phyloP scores from a whole-genome alignment of 2,888 invertebrate genomes.

The Heterodera filipjevi region DNA sequence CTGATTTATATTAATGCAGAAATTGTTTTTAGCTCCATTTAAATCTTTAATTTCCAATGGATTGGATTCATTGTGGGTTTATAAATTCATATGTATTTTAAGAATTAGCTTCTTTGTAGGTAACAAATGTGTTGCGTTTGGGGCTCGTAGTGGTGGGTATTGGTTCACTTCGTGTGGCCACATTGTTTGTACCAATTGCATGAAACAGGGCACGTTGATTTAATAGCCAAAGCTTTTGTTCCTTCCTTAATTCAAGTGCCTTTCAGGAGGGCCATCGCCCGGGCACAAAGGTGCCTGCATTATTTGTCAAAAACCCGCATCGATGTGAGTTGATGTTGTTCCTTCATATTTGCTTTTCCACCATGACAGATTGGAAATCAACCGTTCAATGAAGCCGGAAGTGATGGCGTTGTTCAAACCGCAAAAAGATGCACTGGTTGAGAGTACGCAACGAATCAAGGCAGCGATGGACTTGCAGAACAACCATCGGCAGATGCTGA shows the following conservation, averaged over 20 bases:
- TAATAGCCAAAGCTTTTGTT: too few species aligned
- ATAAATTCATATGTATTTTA: background rate
- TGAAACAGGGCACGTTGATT: conserved; percentile 2
- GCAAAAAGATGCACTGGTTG: conserved; percentile 17
- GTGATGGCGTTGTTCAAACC: conserved; percentile 16
- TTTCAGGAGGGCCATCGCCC: conserved; percentile 7
- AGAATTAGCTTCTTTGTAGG: background rate
- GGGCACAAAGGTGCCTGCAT: conserved; percentile 14
- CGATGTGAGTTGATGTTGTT: background rate
- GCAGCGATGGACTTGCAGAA: conserved; percentile 14
- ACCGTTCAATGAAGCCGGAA: conserved; percentile 19
- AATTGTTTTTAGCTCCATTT: too few species aligned
- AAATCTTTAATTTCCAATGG: too few species aligned
- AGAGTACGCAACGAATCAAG: background rate
- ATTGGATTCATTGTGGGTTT: conserved; percentile 1
- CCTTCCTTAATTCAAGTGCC: background rate
- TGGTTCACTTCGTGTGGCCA: conserved; percentile 30
- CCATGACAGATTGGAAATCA: conserved; percentile 7
- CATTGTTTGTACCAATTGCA: conserved; percentile 28
- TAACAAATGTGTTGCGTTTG: conserved; percentile 24
- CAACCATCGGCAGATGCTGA: conserved; percentile 17
- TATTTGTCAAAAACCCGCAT: conserved; percentile 12
- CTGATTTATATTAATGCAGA: too few species aligned
- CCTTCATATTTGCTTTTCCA: too few species aligned
- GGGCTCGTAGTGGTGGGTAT: conserved; percentile 11